Base-by-base conservation (phyloP, 2,113 vertebrate species). In the Cyanistes caeruleus region DNA sequence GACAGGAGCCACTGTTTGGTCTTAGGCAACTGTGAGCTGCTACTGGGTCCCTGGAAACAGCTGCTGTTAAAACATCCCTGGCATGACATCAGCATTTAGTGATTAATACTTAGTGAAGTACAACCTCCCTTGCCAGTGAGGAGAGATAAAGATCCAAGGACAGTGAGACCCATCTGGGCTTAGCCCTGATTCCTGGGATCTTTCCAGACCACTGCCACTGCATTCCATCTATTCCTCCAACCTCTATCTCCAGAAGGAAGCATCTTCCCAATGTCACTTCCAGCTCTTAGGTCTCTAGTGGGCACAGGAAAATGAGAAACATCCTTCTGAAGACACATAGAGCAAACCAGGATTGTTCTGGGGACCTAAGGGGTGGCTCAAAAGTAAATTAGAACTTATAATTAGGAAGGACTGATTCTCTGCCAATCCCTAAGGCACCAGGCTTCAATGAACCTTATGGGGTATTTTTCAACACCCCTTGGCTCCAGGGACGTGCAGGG, bases 361-460 rank as follows among this genome's bases (percentile, higher is more conserved):
- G 37, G 25, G n/a, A 35, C 35, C 4, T n/a, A 48, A 59, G 19
- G 20, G 10, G 14, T 4, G 2, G 15, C n/a, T 76, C 18, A 3
- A 55, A 84, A 76, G 49, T 35, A 82, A 75, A 89, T 60, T 18
- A 56, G 88, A 94, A 18, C 22, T 75, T 64, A 80, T 56, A 53
- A 76, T 91, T 76, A 80, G 15, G 27, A 64, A 17, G 9, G 17
- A n/a, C 72, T 31, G 43, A 46, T 31, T 55, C 15, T 28, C 35
- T 65, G 19, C 30, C 1, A 2, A 86, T 31, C 30, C 41, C 41
- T 68, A 23, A 31, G 28, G 20, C 39, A 46, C 13, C 75, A 67
- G 51, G 5, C 30, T 87, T 58, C 49, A 22, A 4, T 39, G 69
- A 75, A 10, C 5, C 18, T 72, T 37, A 25, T 0, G 1, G 28